Percentiles rank a stretch among this genome's conserved stretches.
phyloP scores from a whole-genome alignment of 2,797 vertebrate genomes.

The Gallirallus australis region DNA sequence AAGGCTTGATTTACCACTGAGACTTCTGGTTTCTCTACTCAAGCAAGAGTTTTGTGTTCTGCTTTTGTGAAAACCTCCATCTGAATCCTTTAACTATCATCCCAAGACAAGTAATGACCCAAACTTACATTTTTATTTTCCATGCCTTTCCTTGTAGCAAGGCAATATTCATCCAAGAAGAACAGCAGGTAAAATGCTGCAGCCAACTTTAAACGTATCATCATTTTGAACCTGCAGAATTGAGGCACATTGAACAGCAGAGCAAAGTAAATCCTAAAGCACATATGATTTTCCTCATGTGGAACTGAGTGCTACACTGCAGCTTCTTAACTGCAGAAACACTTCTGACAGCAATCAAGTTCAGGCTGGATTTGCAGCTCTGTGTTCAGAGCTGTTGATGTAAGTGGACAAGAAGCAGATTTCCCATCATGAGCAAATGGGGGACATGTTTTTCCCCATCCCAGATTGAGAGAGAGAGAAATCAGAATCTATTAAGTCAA shows the following conservation, averaged over 20 bases:
- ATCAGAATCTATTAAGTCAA: neutral
- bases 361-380: conserved; percentile 13
- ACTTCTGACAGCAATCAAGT: conserved; percentile 13
- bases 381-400: neutral
- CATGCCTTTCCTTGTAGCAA: neutral
- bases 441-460: neutral
- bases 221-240: neutral
- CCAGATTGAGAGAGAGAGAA: neutral
- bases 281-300: conserved; percentile 8
- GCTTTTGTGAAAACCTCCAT: neutral
- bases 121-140: neutral
- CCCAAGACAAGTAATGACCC: neutral
- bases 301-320: conserved; percentile 5
- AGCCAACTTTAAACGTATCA: neutral
- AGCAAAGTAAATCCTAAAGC: conserved; percentile 6
- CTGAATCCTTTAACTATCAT: neutral
- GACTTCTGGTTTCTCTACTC: neutral
- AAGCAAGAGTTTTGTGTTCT: neutral
- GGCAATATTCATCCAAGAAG: neutral
- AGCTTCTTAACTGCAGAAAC: conserved; percentile 16
- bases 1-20: neutral
- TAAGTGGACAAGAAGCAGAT: conserved; percentile 8
- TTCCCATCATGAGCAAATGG: neutral
- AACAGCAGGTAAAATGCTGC: neutral
- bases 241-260: neutral